Percentiles rank a stretch among this genome's conserved stretches.
These are phyloP conservation scores for Agrochola litura DNA, from an alignment of 2,888 invertebrate species.

Conservation along the genomic window DNA sequence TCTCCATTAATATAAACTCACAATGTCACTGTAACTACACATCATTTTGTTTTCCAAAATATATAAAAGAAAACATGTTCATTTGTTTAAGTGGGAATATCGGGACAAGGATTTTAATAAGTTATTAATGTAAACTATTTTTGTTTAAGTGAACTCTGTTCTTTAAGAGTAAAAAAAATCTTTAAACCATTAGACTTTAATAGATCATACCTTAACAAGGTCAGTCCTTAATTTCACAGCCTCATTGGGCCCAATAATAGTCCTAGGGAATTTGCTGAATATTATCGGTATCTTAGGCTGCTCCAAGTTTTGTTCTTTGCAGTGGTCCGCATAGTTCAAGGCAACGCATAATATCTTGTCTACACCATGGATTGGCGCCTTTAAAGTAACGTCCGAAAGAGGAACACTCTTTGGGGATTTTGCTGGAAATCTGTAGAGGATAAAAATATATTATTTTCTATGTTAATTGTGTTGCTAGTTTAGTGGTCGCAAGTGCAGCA, in stretches of 20 bases:
- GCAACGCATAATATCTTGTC: conserved; percentile 97
- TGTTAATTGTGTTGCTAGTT: background rate
- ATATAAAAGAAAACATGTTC: background rate
- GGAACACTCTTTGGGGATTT: conserved; percentile 69
- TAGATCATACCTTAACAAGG: conserved; percentile 45
- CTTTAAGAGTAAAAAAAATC: background rate
- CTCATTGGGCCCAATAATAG: conserved; percentile 94
- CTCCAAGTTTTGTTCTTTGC: conserved; percentile 94
- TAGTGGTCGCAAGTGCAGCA: background rate
- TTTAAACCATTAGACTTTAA: background rate
- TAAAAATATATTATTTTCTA: conserved; percentile 4
- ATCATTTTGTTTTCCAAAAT: background rate
- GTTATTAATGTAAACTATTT: background rate
- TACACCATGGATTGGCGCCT: conserved; percentile 94
- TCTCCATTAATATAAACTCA: background rate
- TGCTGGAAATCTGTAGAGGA: conserved; percentile 67
- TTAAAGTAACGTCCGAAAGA: conserved; percentile 90
- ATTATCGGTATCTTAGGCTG: conserved; percentile 95
- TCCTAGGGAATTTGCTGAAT: conserved; percentile 96
- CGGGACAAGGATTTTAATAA: background rate
- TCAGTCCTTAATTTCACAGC: conserved; percentile 88
- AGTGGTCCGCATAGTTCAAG: conserved; percentile 96
- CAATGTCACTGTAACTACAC: background rate
- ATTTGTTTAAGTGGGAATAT: background rate
- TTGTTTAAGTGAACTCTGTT: background rate